Base-by-base conservation (phyloP, 2,113 vertebrate species). In the Lutjanus erythropterus region DNA sequence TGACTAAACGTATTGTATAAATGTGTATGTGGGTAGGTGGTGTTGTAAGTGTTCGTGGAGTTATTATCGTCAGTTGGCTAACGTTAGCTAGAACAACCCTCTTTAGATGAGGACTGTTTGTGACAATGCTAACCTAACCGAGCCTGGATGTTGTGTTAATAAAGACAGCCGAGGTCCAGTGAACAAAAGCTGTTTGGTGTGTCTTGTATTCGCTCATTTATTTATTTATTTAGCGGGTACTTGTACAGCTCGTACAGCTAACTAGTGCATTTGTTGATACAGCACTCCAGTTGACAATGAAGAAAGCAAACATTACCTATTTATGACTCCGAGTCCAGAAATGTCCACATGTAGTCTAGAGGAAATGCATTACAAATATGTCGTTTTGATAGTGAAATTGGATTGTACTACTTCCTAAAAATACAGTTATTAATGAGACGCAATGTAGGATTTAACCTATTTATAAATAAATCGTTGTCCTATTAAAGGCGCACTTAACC, bases 21-120 rank as follows among this genome's bases (percentile, higher is more conserved):
- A 78, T 41, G 6, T 65, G 79, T 79, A 50, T 47, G 73, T 79
- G 83, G 65, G 85, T 78, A 58, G 59, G 64, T 89, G 59, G 64
- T 89, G 83, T 84, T 76, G 66, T 60, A 60, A 77, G 86, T 85
- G 85, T 80, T 74, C 14, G 72, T 66, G 71, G 86, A 88, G 86
- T 93, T 92, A 82, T 91, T 84, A 37, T 76, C 86, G 88, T 72
- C 85, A 79, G 65, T 58, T 65, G 86, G 90, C 89, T 93, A 93
- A 70, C 81, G 80, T 78, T 90, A 92, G 93, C 91, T 80, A 9
- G 23, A 58, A 60, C 53, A 75, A 64, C 65, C 74, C 82, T 75
- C 60, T 81, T 47, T 23, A 70, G 60, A 80, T 71, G 59, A 71
- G 81, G 37, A 72, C 78, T 78, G 75, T 80, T 79, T 71, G 49